Base-by-base conservation (phyloP, 2,797 vertebrate genomes). In the Gymnothorax javanicus region DNA sequence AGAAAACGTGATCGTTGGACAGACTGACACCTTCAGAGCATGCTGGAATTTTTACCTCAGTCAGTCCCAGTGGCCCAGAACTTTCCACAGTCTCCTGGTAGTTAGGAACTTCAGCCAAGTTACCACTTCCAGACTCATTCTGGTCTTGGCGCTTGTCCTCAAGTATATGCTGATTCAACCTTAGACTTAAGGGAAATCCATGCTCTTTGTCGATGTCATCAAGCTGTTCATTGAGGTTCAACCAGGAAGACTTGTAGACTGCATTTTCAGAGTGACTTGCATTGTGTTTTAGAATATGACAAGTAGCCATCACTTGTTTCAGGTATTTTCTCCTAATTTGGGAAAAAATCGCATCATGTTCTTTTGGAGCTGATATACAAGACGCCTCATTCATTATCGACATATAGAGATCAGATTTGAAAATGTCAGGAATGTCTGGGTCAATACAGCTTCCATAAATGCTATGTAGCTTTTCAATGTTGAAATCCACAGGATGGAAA, bases 191-290 rank as follows among this genome's bases (percentile, higher is more conserved):
- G 0, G 93, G 90, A 12, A 92, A 92, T 60, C 92, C 94, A 91
- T 93, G 93, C 54, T 95, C 94, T 77, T 93, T 93, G 60, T 96
- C 94, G 43, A 94, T 94, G 87, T 95, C 93, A 91, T 94, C 94
- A 1, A 95, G 73, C 20, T 93, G 89, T 71, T 93, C 75, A 84
- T 92, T 94, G 15, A 89, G 73, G 91, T 95, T 96, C 62, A 95
- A 89, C 94, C 95, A 96, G 2, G 89, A 90, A 0, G 95, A 95
- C 85, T 62, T 92, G 86, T 94, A 94, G 2, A 88, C 90, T 1
- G 1, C n/a, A 56, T 91, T 17, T 12, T 4, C 90, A n/a, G 85
- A 87, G 86, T 91, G 91, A 43, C 88, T 81, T 33, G 91, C 86
- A 15, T 88, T 58, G 50, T 94, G 86, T 86, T 89, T 69, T 13